Conservation (phyloP, 1,140 invertebrate species). For the Colletes latitarsis region DNA sequence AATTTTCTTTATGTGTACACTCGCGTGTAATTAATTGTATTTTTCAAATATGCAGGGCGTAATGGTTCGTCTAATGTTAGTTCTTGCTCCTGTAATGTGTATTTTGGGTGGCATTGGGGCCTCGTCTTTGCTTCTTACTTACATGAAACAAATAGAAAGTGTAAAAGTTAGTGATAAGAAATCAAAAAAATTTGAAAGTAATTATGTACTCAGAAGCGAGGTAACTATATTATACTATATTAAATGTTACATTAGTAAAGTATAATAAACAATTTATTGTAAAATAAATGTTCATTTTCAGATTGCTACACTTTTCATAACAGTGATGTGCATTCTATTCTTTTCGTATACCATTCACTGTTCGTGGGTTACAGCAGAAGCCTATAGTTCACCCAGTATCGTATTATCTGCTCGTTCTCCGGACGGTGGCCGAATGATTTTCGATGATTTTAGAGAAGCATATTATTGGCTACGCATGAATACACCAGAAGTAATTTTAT, state of each 20-base stretch:
- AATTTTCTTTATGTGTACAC: background rate
- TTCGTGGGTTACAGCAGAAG: slow-evolving; percentile 99
- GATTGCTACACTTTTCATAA: slow-evolving; percentile 93
- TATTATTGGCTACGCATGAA: slow-evolving; percentile 99
- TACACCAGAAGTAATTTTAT: slow-evolving; percentile 88
- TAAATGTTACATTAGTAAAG: background rate
- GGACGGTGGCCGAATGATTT: slow-evolving; percentile 97
- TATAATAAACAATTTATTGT: background rate
- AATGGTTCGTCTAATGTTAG: slow-evolving; percentile 99
- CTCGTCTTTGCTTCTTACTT: slow-evolving; percentile 93
- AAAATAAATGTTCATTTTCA: slow-evolving; percentile 73
- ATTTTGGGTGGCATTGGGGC: slow-evolving; percentile 97
- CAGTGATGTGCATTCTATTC: slow-evolving; percentile 91
- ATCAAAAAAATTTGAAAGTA: slow-evolving; percentile 89
- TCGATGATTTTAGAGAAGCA: slow-evolving; percentile 98
- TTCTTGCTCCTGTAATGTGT: slow-evolving; percentile 98
- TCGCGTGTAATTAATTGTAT: background rate
- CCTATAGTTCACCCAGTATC: slow-evolving; percentile 98
- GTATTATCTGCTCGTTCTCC: slow-evolving; percentile 97
- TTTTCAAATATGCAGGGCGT: slow-evolving; percentile 87
- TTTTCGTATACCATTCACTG: slow-evolving; percentile 97
- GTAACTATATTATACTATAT: slow-evolving; percentile 77
- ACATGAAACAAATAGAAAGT: slow-evolving; percentile 92
- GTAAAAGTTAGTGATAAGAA: slow-evolving; percentile 83
- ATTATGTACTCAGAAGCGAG: slow-evolving; percentile 93